Base-by-base conservation (phyloP, 2,113 vertebrate genomes). In the Ascaphus truei region DNA sequence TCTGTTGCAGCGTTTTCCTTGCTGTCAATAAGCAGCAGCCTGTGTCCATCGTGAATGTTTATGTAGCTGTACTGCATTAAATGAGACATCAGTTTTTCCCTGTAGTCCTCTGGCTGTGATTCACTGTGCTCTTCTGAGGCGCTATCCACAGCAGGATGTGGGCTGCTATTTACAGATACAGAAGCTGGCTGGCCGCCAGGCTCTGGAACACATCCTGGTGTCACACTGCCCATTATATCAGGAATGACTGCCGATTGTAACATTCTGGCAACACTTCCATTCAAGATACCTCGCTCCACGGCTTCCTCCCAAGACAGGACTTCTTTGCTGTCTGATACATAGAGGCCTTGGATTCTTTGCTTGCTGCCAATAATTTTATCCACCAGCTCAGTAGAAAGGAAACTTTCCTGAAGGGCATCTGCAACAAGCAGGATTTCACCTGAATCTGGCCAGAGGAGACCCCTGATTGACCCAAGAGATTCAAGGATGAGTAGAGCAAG, bases 1-100 rank as follows among this genome's bases (percentile, higher is more conserved):
- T 79, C 69, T 1, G 78, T 8, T 25, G 1, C 33, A 29, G 8
- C 11, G 15, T 59, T 59, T 34, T 88, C 15, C 58, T 93, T 86
- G 5, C 79, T 81, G 59, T 96, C 92, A 2, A 96, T 79, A 3
- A 96, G 68, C 37, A 98, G 89, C 73, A 98, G 58, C 15, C 86
- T 88, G 63, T 93, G 89, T 53, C 97, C 97, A 13, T 89, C 84
- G 4, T 82, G 88, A 57, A 87, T 80, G 53, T 95, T 90, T 72
- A 95, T 80, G 65, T 93, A 98, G 84, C 95, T 98, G 68, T 93
- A 93, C 16, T 88, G 91, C 91, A 94, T 92, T 72, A 99, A 29
- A 45, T 95, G 86, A 79, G 86, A 85, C 59, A 92, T 58, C 3
- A 95, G 72, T 31, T 63, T 86, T 67, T 93, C 85, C 0, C 85